Base-by-base conservation (phyloP, 2,888 invertebrate species). In the Pimpla rufipes region DNA sequence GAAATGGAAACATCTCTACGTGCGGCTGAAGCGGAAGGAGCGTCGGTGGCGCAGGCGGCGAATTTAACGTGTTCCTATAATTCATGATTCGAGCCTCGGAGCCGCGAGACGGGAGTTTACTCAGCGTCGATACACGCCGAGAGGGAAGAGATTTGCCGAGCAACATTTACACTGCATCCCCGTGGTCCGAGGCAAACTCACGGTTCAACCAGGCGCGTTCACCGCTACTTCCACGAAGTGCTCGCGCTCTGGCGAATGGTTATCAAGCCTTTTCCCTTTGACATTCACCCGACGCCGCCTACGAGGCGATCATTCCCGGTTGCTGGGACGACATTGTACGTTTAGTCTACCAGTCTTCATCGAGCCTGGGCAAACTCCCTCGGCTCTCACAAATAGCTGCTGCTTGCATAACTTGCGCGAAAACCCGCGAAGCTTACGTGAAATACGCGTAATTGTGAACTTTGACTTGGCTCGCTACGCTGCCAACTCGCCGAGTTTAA, bases 141-240 rank as follows among this genome's bases (percentile, higher is more conserved):
- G 37, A n/a, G 42, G 37, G 40, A 5, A 10, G 68, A 73, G 67
- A 77, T 81, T 62, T 37, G 35, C 47, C 35, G 52, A 45, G 77
- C 35, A 77, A 73, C 57, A 73, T 81, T 77, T 67, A 52, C 67
- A 67, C 42, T 73, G 59, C 40, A 73, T 67, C 21, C 35, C 35
- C 50, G 55, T 16, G 47, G 18, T 29, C 23, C 40, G 47, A 50
- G 73, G 73, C 42, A 40, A 62, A 77, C 37, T 67, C 52, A 57
- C 40, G 59, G 52, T 67, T 77, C 29, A 73, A 73, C 73, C 59
- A 59, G 29, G 81, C 42, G 45, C 70, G 62, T 35, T n/a, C 35
- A 29, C 55, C 55, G 42, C 21, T 67, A 37, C 18, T 16, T 76
- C 52, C 59, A 8, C 35, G 35, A 8, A 45, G 66, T 37, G 6